A percentile compares a stretch with the other conserved stretches of the same genome.
These are phyloP conservation scores for Crypturellus tataupa DNA, from an alignment of 2,797 vertebrate genomes.

Conservation along the genomic window DNA sequence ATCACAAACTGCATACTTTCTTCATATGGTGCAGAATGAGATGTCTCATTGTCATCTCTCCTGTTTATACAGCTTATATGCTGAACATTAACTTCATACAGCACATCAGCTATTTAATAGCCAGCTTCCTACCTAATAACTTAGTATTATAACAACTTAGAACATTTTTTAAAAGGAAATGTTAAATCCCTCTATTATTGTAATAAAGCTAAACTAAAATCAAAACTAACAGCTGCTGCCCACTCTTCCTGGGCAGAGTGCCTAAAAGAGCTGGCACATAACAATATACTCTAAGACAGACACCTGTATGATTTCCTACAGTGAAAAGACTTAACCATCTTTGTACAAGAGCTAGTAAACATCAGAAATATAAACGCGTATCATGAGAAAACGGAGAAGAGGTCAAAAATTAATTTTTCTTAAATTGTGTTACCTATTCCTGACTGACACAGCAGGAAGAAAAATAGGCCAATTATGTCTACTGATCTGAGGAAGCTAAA, in stretches of 20 bases:
- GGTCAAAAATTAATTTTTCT: background rate
- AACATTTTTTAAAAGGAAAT: background rate
- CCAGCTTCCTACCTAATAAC: slow-evolving; percentile 10
- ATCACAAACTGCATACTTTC: background rate
- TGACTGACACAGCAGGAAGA: background rate
- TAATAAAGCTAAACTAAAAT: background rate
- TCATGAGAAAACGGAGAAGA: background rate
- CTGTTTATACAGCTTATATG: background rate
- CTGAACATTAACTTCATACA: background rate
- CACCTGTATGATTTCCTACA: background rate
- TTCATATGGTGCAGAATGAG: background rate
- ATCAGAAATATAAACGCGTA: background rate
- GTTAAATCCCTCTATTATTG: background rate
- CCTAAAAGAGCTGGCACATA: background rate
- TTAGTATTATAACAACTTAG: slow-evolving; percentile 36
- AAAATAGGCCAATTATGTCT: background rate
- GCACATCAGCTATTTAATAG: background rate
- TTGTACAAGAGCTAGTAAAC: background rate
- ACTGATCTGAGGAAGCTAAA: background rate
- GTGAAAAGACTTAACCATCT: background rate
- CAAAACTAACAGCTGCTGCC: slow-evolving; percentile 36
- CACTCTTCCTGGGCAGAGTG: background rate
- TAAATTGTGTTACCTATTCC: background rate
- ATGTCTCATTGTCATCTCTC: background rate
- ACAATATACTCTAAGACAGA: slow-evolving; percentile 9